A percentile compares a stretch with the other conserved stretches of the same genome.
phyloP scores from a whole-genome alignment of 2,113 vertebrate species.

The Rousettus leschenaultii region DNA sequence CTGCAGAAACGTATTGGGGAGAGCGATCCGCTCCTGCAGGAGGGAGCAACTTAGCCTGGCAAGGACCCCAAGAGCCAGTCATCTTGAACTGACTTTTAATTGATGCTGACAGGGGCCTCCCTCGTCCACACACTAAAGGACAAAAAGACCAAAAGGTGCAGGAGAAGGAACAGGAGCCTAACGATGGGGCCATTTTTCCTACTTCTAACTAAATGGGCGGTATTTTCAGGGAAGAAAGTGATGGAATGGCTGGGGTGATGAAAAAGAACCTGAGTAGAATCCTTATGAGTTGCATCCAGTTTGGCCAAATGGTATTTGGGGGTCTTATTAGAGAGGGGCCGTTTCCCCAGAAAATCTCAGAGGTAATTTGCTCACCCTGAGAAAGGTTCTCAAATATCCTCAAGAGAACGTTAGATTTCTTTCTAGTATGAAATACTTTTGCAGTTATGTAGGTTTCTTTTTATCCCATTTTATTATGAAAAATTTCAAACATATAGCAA shows the following conservation, averaged over 20 bases:
- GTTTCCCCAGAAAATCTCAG: background rate
- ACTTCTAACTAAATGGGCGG: constrained; percentile 47
- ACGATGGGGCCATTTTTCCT: background rate
- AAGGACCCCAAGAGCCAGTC: constrained; percentile 63
- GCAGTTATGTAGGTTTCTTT: background rate
- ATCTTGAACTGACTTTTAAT: constrained; percentile 62
- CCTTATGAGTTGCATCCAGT: background rate
- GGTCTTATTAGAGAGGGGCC: background rate
- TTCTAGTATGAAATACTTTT: background rate
- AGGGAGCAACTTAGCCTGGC: constrained; percentile 78
- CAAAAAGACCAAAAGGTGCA: background rate
- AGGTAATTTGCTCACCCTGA: background rate
- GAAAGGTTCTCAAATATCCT: background rate
- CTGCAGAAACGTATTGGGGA: constrained; percentile 80
- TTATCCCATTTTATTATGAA: background rate
- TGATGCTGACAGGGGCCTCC: constrained; percentile 59
- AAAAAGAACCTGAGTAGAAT: constrained; percentile 42
- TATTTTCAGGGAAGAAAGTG: background rate
- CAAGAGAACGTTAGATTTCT: background rate
- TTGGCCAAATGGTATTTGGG: background rate
- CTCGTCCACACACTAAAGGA: background rate
- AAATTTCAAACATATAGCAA: background rate
- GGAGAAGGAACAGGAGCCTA: background rate
- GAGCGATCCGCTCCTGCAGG: constrained; percentile 78
- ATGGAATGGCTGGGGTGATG: background rate